These are phyloP conservation scores for Laticauda laticaudata DNA, from an alignment of 2,113 vertebrate species.

Conservation along the genomic window DNA sequence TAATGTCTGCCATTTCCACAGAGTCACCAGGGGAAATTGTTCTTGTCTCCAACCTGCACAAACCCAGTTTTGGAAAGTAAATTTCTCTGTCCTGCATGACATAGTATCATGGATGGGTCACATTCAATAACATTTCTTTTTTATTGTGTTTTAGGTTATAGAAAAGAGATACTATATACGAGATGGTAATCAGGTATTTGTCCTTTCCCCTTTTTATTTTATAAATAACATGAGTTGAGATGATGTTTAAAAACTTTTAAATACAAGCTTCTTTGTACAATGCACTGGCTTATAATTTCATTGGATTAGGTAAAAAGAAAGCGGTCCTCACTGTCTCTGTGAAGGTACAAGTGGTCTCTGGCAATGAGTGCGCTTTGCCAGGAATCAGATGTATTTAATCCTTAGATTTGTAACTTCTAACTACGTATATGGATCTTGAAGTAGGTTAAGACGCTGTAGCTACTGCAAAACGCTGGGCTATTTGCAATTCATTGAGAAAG, in stretches of 20 bases:
- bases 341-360: background rate
- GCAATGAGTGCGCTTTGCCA: background rate
- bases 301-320: background rate
- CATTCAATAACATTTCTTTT: conserved; percentile 38
- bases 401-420: background rate
- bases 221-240: background rate
- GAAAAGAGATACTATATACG: conserved; percentile 94
- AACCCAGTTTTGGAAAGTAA: background rate
- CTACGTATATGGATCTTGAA: background rate
- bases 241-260: background rate
- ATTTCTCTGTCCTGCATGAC: background rate
- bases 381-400: background rate
- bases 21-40: background rate
- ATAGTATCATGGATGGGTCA: background rate
- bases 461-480: background rate
- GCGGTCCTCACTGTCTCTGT: background rate
- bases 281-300: background rate
- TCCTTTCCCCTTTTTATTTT: conserved; percentile 31
- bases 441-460: background rate
- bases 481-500: background rate
- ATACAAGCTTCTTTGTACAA: background rate
- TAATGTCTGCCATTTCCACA: background rate
- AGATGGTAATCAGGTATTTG: conserved; percentile 86
- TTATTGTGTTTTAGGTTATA: conserved; percentile 79
- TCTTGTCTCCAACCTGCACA: background rate